Evolutionary conservation across 2,888 invertebrate genomes (phyloP).

Genomic region (Paralinhomoeus sp.): DNA sequence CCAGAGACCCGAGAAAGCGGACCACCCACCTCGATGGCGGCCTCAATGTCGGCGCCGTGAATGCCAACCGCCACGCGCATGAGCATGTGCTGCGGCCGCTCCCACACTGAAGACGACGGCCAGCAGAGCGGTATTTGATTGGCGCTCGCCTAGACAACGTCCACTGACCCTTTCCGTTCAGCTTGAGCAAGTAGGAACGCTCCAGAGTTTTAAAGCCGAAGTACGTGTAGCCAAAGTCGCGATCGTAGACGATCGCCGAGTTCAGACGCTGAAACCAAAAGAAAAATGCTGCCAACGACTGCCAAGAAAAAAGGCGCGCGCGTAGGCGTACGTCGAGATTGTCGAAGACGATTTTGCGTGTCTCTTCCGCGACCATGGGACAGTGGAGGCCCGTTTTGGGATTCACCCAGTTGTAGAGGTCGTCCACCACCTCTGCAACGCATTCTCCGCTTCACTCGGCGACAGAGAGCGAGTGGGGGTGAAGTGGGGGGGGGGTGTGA

Average conservation of each 20-base stretch:
- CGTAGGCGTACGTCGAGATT: slow-evolving; percentile 45
- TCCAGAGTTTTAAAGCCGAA: slow-evolving; percentile 99
- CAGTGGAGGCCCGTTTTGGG: slow-evolving; percentile 44
- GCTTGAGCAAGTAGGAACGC: slow-evolving; percentile 71
- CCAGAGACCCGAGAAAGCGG: neutral
- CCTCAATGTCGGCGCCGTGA: slow-evolving; percentile 72
- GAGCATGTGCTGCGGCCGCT: slow-evolving; percentile 91
- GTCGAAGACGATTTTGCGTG: slow-evolving; percentile 53
- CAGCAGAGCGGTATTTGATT: too few species aligned
- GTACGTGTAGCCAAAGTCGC: slow-evolving; percentile 87
- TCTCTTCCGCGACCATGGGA: slow-evolving; percentile 65
- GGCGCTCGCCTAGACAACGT: neutral
- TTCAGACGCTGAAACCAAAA: slow-evolving; percentile 40
- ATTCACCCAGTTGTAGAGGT: slow-evolving; percentile 51
- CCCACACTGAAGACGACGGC: slow-evolving; percentile 48
- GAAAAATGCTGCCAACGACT: neutral
- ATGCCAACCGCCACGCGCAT: slow-evolving; percentile 93
- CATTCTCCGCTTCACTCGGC: neutral
- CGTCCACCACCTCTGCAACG: slow-evolving; percentile 51
- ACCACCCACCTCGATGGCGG: slow-evolving; percentile 46
- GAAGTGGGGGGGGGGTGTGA: neutral
- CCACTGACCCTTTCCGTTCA: slow-evolving; percentile 45
- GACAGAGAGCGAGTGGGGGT: neutral
- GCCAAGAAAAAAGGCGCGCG: neutral
- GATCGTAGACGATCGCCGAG: slow-evolving; percentile 81